A percentile compares a stretch with the other conserved stretches of the same genome.
These are phyloP conservation scores for Platyrinchus mystaceus DNA, from an alignment of 2,797 vertebrate genomes.

Conservation along the genomic window DNA sequence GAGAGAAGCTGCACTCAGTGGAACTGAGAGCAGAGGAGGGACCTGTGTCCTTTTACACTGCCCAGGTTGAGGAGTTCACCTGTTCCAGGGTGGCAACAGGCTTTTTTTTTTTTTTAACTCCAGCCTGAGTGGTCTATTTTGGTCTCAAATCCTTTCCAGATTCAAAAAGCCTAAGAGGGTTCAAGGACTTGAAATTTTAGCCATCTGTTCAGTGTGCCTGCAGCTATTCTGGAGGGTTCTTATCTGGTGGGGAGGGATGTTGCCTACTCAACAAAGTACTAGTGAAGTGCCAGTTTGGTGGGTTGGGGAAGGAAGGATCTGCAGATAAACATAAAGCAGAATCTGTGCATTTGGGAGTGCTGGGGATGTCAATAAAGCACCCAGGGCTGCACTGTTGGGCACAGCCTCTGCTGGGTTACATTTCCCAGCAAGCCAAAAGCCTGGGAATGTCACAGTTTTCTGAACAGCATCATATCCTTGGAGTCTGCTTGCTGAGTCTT, in stretches of 20 bases:
- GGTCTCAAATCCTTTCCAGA: neutral
- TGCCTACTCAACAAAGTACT: neutral
- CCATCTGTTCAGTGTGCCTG: neutral
- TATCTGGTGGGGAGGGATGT: neutral
- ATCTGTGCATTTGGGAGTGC: neutral
- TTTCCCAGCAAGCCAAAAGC: neutral
- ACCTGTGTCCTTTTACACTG: neutral
- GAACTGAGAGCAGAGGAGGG: neutral
- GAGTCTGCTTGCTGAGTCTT: neutral
- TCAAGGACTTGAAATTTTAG: neutral
- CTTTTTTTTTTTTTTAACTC: neutral
- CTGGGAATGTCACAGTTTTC: accelerated
- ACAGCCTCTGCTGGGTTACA: neutral
- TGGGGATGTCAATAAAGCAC: neutral
- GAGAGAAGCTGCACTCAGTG: neutral
- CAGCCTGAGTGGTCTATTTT: neutral
- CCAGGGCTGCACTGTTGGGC: neutral
- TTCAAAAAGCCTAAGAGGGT: neutral
- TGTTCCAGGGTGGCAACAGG: neutral
- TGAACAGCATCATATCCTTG: neutral
- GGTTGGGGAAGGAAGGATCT: neutral
- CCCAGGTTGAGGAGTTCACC: neutral
- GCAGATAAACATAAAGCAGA: neutral
- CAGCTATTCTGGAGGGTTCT: neutral
- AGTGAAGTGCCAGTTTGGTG: neutral